Percentiles rank a stretch among this genome's conserved stretches.
phyloP scores from a whole-genome alignment of 2,113 vertebrate genomes.

The Phaethon lepturus region DNA sequence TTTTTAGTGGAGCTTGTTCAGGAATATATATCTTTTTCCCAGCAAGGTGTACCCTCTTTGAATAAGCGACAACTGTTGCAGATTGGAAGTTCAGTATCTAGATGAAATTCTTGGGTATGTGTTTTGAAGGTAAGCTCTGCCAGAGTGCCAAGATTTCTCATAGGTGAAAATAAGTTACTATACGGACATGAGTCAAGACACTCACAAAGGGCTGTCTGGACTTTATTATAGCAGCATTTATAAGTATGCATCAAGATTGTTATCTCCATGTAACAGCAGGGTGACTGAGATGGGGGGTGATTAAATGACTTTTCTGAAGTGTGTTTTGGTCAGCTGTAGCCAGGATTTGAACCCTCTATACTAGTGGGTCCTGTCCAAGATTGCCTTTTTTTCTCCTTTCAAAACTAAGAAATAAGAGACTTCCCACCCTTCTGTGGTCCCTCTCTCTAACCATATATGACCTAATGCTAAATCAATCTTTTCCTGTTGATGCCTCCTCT shows the following conservation, averaged over 20 bases:
- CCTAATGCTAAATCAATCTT: neutral
- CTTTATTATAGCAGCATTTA: neutral
- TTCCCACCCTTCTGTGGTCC: neutral
- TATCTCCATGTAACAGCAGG: neutral
- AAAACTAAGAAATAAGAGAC: neutral
- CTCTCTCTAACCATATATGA: neutral
- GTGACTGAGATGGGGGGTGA: neutral
- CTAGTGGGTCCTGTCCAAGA: neutral
- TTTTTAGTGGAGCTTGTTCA: neutral
- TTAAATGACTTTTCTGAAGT: neutral
- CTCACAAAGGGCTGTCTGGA: neutral
- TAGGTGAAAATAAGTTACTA: neutral
- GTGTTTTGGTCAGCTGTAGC: neutral
- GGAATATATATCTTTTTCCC: neutral
- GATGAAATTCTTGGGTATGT: neutral
- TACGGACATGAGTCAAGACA: neutral
- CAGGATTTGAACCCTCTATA: neutral
- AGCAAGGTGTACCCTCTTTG: neutral
- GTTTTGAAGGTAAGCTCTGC: neutral
- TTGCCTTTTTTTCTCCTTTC: neutral
- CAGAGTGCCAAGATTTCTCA: neutral
- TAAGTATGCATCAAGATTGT: neutral
- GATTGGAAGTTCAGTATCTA: neutral
- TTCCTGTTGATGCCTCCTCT: neutral
- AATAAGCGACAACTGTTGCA: neutral